Base-by-base conservation (phyloP, 2,888 invertebrate species). In the Coelopa pilipes region DNA sequence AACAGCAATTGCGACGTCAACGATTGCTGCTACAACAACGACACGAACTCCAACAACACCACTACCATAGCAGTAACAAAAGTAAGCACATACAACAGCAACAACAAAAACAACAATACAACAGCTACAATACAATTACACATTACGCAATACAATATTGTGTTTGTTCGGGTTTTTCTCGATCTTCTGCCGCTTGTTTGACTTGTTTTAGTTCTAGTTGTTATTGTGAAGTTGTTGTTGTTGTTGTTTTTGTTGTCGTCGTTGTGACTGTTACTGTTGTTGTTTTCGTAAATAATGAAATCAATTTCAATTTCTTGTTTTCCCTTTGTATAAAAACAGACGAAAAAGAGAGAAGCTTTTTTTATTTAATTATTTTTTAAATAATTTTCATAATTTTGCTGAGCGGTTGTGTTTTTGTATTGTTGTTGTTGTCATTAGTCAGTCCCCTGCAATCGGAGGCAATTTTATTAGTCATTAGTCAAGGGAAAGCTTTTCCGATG, bases 61-160 rank as follows among this genome's bases (percentile, higher is more conserved):
- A 17, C n/a, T n/a, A n/a, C n/a, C n/a, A n/a, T n/a, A 10, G 19
- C 49, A 17, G 21, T 21, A 21, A 15, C 21, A 50, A 50, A 49
- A 66, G 21, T 45, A 24, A 66, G 50, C 47, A 53, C 49, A 15
- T 19, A 65, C 17, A 65, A 65, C 5, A 46, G 45, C 46, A 63
- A 63, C 46, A 46, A n/a, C 34, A 63, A 34, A 34, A 24, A 17
- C 12, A 17, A 65, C 15, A 10, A 19, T n/a, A n/a, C 34, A 34
- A 34, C 12, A 57, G 17, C 57, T 17, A 57, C 19, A 57, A 57
- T 19, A 21, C 17, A 17, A 57, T 19, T 10, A 21, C 17, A 57
- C 19, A 57, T 19, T 57, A 15, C 19, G 21, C n/a, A 57, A 34
- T 7, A 4, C 34, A 34, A 34, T 34, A 34, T 34, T 34, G 34